Percentiles rank a stretch among this genome's conserved stretches.
phyloP scores from a whole-genome alignment of 2,113 vertebrate genomes.

The Centropristis striata region DNA sequence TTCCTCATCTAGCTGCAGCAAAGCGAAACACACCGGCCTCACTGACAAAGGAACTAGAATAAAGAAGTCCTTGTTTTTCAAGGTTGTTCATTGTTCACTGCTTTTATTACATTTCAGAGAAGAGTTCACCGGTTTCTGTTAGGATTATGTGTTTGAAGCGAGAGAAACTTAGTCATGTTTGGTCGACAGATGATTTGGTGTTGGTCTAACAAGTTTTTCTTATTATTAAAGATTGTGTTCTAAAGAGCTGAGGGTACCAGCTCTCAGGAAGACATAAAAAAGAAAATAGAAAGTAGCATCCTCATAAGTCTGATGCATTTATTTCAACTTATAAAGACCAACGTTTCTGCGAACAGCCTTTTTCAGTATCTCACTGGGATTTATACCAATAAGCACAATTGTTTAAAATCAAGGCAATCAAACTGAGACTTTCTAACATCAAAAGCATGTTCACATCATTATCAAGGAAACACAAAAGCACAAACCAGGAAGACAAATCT shows the following conservation, averaged over 20 bases:
- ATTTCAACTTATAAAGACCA: background rate
- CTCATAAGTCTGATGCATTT: background rate
- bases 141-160: background rate
- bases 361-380: background rate
- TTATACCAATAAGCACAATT: no score
- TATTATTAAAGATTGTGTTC: background rate
- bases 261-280: background rate
- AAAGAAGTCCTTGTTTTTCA: background rate
- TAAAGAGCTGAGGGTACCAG: background rate
- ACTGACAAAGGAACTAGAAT: slow-evolving; percentile 2
- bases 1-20: background rate
- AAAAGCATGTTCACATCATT: background rate
- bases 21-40: background rate
- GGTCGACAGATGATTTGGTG: background rate
- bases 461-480: background rate
- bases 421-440: background rate
- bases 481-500: background rate
- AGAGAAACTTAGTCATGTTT: background rate
- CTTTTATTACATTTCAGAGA: background rate
- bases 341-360: background rate
- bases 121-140: background rate
- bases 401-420: background rate
- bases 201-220: background rate
- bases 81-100: background rate
- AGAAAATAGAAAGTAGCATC: background rate